Percentiles rank a stretch among this genome's conserved stretches.
phyloP scores from a whole-genome alignment of 2,113 vertebrate species.

The Odontophorus gujanensis region DNA sequence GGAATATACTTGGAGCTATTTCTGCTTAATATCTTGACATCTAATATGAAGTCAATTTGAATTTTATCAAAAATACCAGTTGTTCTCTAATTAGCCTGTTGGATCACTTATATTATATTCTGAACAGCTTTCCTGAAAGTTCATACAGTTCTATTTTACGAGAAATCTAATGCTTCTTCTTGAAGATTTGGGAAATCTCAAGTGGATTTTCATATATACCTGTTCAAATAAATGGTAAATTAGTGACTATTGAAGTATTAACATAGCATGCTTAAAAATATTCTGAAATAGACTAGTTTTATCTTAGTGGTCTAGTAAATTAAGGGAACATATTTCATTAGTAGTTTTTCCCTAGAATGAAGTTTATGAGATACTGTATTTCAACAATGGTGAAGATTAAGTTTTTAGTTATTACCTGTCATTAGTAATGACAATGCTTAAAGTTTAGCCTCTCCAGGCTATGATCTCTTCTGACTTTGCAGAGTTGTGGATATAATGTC shows the following conservation, averaged over 20 bases:
- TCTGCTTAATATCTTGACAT: neutral
- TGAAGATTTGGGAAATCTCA: neutral
- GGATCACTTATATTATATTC: neutral
- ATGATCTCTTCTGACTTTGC: conserved; percentile 46
- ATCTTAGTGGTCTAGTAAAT: conserved; percentile 44
- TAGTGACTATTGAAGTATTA: conserved; percentile 6
- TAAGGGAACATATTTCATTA: neutral
- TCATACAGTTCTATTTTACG: neutral
- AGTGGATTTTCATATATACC: neutral
- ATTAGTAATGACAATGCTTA: conserved; percentile 27
- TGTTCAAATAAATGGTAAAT: neutral
- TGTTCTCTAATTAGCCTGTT: neutral
- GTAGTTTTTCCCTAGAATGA: neutral
- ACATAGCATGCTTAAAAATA: conserved; percentile 4
- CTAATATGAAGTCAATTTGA: neutral
- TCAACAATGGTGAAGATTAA: neutral
- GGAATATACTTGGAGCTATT: neutral
- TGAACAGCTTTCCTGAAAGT: neutral
- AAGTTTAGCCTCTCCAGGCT: conserved; percentile 32
- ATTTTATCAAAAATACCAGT: neutral
- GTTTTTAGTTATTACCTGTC: conserved; percentile 46
- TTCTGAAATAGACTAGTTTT: conserved; percentile 34
- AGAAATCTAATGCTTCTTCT: neutral
- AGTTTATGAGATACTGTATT: neutral
- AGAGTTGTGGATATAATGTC: conserved; percentile 29